phyloP scores from a whole-genome alignment of 1,140 invertebrate genomes.

The Teleopsis dalmanni region DNA sequence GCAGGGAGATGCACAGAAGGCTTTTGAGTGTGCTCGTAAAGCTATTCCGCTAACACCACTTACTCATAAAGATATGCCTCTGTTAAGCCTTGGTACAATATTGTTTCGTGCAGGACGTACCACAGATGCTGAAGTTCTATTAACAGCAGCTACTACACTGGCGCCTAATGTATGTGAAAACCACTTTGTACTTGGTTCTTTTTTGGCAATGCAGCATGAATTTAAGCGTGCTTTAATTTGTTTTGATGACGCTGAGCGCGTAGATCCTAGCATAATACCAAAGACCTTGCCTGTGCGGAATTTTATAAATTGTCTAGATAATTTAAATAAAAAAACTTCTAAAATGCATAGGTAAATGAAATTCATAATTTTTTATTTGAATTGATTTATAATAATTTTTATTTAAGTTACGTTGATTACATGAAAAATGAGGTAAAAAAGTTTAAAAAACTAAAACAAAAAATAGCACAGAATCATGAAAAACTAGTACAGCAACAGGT shows the following conservation, averaged over 20 bases:
- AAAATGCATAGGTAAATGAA: slow-evolving; percentile 28
- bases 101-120: slow-evolving; percentile 64
- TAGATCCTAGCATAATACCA: slow-evolving; percentile 50
- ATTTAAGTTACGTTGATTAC: slow-evolving; percentile 19
- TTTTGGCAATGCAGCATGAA: slow-evolving; percentile 58
- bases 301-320: slow-evolving; percentile 37
- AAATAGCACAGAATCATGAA: slow-evolving; percentile 33
- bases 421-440: slow-evolving; percentile 29
- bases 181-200: slow-evolving; percentile 72
- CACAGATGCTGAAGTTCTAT: slow-evolving; percentile 70
- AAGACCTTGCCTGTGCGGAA: slow-evolving; percentile 33
- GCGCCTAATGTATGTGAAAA: slow-evolving; percentile 61
- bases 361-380: not conserved
- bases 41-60: slow-evolving; percentile 67
- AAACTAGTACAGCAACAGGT: slow-evolving; percentile 36
- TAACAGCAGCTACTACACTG: slow-evolving; percentile 73
- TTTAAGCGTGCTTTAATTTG: slow-evolving; percentile 54
- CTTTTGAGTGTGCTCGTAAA: slow-evolving; percentile 71
- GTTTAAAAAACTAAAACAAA: slow-evolving; percentile 34
- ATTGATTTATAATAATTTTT: not conserved
- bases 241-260: slow-evolving; percentile 64
- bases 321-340: slow-evolving; percentile 34
- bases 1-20: slow-evolving; percentile 66
- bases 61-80: slow-evolving; percentile 66
- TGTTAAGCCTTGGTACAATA: slow-evolving; percentile 75